These are phyloP conservation scores for Calephelis virginiensis DNA, from an alignment of 1,140 invertebrate genomes.

Conservation along the genomic window DNA sequence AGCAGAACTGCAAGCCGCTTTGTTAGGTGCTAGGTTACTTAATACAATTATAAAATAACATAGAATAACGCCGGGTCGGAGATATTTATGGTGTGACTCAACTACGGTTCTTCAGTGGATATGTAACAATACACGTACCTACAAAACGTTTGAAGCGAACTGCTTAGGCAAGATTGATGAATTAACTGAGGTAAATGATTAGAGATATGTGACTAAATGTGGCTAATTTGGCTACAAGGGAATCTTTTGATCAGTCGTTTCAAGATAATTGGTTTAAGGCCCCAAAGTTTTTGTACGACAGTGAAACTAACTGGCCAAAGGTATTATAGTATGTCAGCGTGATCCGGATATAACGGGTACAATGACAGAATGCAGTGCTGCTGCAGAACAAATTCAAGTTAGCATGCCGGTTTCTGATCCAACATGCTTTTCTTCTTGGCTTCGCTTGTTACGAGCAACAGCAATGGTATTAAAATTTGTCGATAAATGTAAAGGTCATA, in stretches of 20 bases:
- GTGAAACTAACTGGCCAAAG: slow-evolving; percentile 4
- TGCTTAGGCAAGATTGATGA: slow-evolving; percentile 26
- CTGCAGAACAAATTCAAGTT: not conserved
- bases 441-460: slow-evolving; percentile 21
- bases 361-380: not conserved
- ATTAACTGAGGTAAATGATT: slow-evolving; percentile 9
- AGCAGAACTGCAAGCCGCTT: slow-evolving; percentile 52
- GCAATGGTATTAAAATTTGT: slow-evolving; percentile 22
- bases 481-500: slow-evolving; percentile 17
- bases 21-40: slow-evolving; percentile 44
- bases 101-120: slow-evolving; percentile 27
- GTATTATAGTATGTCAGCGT: not conserved
- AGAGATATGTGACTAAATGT: slow-evolving; percentile 23
- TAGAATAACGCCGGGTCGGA: slow-evolving; percentile 13
- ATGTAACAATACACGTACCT: slow-evolving; percentile 12
- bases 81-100: slow-evolving; percentile 27
- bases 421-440: slow-evolving; percentile 25
- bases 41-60: slow-evolving; percentile 36
- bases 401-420: slow-evolving; percentile 26
- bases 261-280: slow-evolving; percentile 21
- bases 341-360: not conserved
- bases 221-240: slow-evolving; percentile 20
- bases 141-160: slow-evolving; percentile 23
- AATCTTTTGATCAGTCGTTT: not conserved
- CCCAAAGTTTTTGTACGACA: slow-evolving; percentile 18